Evolutionary conservation across 2,113 vertebrate genomes (phyloP), one percentile per base, ranked within the genome.

Genomic region (Podarcis muralis): DNA sequence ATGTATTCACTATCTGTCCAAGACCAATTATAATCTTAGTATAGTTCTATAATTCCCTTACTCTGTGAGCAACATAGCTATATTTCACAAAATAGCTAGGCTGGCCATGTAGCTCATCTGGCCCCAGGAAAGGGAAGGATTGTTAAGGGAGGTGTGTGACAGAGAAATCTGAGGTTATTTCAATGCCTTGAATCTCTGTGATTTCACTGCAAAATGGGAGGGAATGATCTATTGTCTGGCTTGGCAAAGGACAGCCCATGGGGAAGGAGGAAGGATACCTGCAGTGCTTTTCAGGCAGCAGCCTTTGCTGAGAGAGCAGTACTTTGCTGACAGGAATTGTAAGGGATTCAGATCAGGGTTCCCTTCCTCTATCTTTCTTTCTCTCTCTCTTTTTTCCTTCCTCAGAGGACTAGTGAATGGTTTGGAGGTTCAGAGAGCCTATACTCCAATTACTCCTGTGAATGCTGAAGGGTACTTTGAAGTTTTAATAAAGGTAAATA

Each of bases 401-500:
- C 92, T 88, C 92, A 98, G 97, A 91, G 97, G 97, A 75, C 37
- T 77, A 76, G 95, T 97, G 59, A 92, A 96, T 83, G 97, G 94
- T 91, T 92, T 97, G 95, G 97, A 97, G 84, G 82, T 98, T 88
- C 97, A 98, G 90, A 95, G 97, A 96, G 97, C 97, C 65, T 98
- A 98, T 16, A 98, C 97, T 6, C 97, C 97, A 0, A 95, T 97
- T 91, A 97, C 95, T 90, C 94, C 95, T 12, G 83, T 93, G 84
- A 94, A 94, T 43, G 88, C 96, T 7, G 89, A 96, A 93, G 97
- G 97, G 11, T 97, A 97, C 95, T 98, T 98, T 92, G 97, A 98
- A 80, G 96, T 98, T 95, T 94, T 98, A 72, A 96, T 98, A 90
- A 98, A 98, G 97, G 97, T 98, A 95, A 96, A 95, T 93, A 91